phyloP scores from a whole-genome alignment of 2,888 invertebrate genomes.

The Phrixothrix hirtus region DNA sequence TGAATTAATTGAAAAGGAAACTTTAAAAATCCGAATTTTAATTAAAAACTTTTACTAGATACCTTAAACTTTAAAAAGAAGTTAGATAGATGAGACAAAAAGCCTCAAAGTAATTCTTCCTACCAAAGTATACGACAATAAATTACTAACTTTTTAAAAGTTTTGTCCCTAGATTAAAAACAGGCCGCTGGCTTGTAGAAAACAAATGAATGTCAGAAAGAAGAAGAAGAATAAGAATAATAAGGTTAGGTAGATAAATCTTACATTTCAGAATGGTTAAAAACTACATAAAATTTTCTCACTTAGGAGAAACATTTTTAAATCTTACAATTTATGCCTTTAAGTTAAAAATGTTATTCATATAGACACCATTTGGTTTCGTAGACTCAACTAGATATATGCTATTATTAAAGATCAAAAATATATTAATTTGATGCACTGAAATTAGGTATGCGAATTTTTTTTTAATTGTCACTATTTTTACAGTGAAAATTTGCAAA shows the following conservation, averaged over 20 bases:
- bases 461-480: too few species aligned
- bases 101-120: constrained; percentile 26
- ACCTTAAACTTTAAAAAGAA: constrained; percentile 20
- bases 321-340: too few species aligned
- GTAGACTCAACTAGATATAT: too few species aligned
- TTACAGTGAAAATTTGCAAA: too few species aligned
- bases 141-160: constrained; percentile 55
- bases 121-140: constrained; percentile 40
- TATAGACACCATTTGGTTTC: too few species aligned
- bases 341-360: too few species aligned
- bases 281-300: constrained; percentile 17
- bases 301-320: too few species aligned
- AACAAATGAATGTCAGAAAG: constrained; percentile 55
- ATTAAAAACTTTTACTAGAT: constrained; percentile 17
- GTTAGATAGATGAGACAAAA: constrained; percentile 26
- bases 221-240: constrained; percentile 54
- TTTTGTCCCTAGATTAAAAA: constrained; percentile 56
- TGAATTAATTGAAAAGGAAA: too few species aligned
- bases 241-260: constrained; percentile 55
- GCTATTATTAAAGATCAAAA: too few species aligned
- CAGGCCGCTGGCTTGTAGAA: constrained; percentile 56
- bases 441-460: too few species aligned
- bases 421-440: too few species aligned
- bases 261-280: constrained; percentile 35
- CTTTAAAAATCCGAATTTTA: constrained; percentile 1